Evolutionary conservation across 2,888 invertebrate species (phyloP).

Genomic region (Listrodromus nycthemerus): DNA sequence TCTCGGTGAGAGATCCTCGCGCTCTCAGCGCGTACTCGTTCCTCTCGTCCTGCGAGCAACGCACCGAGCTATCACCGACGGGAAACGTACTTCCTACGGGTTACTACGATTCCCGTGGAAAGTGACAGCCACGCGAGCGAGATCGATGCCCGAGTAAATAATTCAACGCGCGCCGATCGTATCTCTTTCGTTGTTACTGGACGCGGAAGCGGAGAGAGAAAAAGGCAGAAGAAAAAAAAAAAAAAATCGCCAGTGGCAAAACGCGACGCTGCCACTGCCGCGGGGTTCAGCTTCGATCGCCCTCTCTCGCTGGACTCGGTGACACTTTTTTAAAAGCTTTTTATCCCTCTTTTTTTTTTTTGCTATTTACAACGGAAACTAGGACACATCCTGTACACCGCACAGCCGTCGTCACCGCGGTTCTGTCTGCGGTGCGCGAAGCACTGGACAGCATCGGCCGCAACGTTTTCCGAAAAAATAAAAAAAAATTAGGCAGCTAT

Average conservation of each 20-base stretch:
- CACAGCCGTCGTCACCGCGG: conserved; percentile 3
- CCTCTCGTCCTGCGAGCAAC: conserved; percentile 8
- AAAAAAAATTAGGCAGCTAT: not conserved
- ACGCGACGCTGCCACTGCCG: conserved; percentile 50
- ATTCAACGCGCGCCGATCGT: conserved; percentile 44
- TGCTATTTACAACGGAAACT: conserved; percentile 27
- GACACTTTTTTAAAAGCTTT: conserved; percentile 37
- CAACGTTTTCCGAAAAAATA: not conserved
- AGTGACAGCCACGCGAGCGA: conserved; percentile 30
- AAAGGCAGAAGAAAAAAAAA: not conserved
- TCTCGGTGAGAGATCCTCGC: conserved; percentile 17
- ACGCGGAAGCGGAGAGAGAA: conserved; percentile 18
- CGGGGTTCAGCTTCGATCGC: conserved; percentile 63
- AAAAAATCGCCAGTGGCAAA: conserved; percentile 27
- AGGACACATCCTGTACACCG: conserved; percentile 27
- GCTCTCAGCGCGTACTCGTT: not conserved
- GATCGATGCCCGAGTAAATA: conserved; percentile 55
- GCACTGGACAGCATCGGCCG: not conserved
- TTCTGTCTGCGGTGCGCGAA: not conserved
- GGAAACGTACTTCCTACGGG: conserved; percentile 17
- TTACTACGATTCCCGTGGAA: conserved; percentile 47
- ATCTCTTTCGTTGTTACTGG: conserved; percentile 41
- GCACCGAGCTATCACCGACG: conserved; percentile 14
- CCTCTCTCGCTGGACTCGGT: conserved; percentile 66
- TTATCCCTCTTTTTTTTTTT: conserved; percentile 14